Conservation (phyloP, 2,888 invertebrate genomes). For the Dasysyrphus albostriatus region DNA sequence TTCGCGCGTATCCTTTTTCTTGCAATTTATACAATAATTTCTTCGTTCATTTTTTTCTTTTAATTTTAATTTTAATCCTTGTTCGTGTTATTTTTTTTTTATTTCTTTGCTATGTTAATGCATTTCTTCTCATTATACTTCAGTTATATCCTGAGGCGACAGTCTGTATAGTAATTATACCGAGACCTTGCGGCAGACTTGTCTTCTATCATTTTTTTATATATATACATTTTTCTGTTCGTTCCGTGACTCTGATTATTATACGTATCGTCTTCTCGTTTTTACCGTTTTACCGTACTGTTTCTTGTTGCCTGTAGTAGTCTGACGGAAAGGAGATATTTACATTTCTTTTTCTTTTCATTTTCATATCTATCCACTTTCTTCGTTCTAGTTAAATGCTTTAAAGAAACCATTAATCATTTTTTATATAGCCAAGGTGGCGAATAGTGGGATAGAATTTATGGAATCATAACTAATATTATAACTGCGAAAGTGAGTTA, state of each 20-base stretch:
- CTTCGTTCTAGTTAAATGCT: constrained; percentile 59
- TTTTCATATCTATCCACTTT: constrained; percentile 6
- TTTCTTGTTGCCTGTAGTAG: constrained; percentile 17
- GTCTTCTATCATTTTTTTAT: constrained; percentile 27
- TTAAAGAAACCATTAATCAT: constrained; percentile 71
- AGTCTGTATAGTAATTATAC: constrained; percentile 71
- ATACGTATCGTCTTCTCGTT: neutral
- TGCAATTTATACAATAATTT: constrained; percentile 26
- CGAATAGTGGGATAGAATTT: constrained; percentile 16
- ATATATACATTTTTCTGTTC: neutral
- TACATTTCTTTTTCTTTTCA: constrained; percentile 12
- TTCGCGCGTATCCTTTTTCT: constrained; percentile 64
- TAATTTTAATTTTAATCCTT: constrained; percentile 17
- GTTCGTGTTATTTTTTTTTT: neutral
- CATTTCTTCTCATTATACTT: constrained; percentile 71
- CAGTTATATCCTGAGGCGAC: constrained; percentile 69
- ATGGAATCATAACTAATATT: neutral
- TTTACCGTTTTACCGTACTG: neutral
- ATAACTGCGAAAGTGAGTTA: too few species aligned
- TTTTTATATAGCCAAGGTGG: constrained; percentile 50
- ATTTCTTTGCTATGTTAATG: constrained; percentile 42
- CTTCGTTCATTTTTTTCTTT: constrained; percentile 1
- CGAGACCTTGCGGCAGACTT: constrained; percentile 71
- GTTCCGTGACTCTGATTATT: constrained; percentile 25
- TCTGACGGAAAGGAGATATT: constrained; percentile 29